phyloP scores from a whole-genome alignment of 2,888 invertebrate genomes.

The Lasioglossum calceatum region DNA sequence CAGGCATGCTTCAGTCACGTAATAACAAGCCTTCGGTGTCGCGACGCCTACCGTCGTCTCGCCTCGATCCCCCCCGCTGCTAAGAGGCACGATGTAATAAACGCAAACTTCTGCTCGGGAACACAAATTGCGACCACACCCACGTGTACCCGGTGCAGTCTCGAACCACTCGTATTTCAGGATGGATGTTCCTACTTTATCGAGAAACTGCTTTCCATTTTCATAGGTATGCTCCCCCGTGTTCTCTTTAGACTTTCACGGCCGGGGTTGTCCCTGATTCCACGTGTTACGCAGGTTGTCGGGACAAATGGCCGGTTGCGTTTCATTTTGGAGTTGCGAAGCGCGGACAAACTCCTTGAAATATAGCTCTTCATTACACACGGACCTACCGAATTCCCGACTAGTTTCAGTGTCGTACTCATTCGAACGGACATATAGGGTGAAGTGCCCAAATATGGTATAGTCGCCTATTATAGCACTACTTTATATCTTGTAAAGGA shows the following conservation, averaged over 20 bases:
- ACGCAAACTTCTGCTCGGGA: constrained; percentile 61
- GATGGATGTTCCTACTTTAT: neutral
- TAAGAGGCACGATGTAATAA: constrained; percentile 64
- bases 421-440: neutral
- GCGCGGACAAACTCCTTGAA: constrained; percentile 8
- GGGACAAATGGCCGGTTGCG: constrained; percentile 19
- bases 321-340: constrained; percentile 17
- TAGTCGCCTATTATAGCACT: too few relatives aligned
- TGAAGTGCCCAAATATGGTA: too few relatives aligned
- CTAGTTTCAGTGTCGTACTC: neutral
- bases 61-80: constrained; percentile 5
- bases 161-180: constrained; percentile 29
- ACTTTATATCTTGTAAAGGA: too few relatives aligned
- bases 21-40: constrained; percentile 69
- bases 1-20: constrained; percentile 61
- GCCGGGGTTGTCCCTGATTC: neutral
- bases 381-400: neutral
- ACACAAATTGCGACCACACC: constrained; percentile 72
- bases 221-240: neutral
- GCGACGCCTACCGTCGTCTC: neutral
- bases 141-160: constrained; percentile 47
- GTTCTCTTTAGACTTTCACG: constrained; percentile 5
- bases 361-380: constrained; percentile 11
- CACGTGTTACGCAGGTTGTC: neutral
- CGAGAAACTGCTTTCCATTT: neutral